These are phyloP conservation scores for Indri indri DNA, from an alignment of 2,113 vertebrate species.

Conservation along the genomic window DNA sequence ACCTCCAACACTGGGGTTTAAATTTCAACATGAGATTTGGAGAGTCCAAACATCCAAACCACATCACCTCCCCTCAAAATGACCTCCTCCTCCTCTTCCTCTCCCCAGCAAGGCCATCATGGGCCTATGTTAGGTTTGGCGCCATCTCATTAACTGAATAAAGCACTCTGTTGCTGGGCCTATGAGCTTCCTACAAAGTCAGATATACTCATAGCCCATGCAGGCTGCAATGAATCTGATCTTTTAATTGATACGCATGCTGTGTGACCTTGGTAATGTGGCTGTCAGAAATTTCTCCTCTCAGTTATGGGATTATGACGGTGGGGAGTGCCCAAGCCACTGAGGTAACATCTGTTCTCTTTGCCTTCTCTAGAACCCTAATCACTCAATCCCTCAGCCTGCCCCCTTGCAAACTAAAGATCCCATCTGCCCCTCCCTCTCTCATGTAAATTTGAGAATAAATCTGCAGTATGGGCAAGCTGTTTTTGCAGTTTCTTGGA, in stretches of 20 bases:
- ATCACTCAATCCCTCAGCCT: not conserved
- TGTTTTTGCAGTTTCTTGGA: slow-evolving; percentile 29
- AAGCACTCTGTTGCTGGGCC: not conserved
- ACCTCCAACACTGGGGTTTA: too few relatives aligned
- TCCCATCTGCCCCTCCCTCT: not conserved
- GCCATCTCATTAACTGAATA: slow-evolving; percentile 33
- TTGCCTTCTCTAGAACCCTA: slow-evolving; percentile 24
- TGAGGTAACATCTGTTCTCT: not conserved
- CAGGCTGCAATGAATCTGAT: not conserved
- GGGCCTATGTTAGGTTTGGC: not conserved
- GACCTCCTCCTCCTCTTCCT: not conserved
- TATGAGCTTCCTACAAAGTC: not conserved
- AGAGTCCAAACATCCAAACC: too few relatives aligned
- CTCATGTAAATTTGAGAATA: slow-evolving; percentile 29
- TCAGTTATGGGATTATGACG: not conserved
- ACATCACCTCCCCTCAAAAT: not conserved
- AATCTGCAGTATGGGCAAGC: not conserved
- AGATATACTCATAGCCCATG: not conserved
- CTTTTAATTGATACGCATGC: slow-evolving; percentile 19
- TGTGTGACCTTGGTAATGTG: slow-evolving; percentile 6
- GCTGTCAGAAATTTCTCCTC: slow-evolving; percentile 33
- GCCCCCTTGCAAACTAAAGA: not conserved
- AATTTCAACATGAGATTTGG: too few relatives aligned
- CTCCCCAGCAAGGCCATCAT: not conserved
- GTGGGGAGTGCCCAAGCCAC: not conserved